A percentile compares a stretch with the other conserved stretches of the same genome.
phyloP scores from a whole-genome alignment of 37 sponge, comb jelly and placozoan species.

The Ianthella basta region DNA sequence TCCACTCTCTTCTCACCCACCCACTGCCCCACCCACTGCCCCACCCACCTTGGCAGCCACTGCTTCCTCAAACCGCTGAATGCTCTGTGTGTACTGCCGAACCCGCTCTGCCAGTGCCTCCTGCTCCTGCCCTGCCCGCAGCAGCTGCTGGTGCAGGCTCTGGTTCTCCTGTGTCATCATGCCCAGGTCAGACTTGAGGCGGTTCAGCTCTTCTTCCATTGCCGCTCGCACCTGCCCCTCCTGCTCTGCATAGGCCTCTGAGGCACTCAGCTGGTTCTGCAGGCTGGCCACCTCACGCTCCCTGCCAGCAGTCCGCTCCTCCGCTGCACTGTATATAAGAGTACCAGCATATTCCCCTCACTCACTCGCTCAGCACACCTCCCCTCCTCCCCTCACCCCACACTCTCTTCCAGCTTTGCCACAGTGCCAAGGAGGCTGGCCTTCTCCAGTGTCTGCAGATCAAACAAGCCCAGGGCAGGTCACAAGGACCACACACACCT shows the following conservation, averaged over 20 bases:
- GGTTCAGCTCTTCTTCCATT: conserved; percentile 33
- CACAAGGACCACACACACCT: not conserved
- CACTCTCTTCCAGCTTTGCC: conserved; percentile 47
- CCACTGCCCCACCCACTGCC: not conserved
- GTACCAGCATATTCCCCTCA: too few relatives aligned
- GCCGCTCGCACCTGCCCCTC: not conserved
- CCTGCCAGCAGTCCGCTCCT: not conserved
- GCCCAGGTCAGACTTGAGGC: conserved; percentile 77
- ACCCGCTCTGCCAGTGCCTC: conserved; percentile 48
- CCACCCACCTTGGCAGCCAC: conserved; percentile 53
- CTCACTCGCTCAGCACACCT: not conserved
- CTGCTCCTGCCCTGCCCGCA: conserved; percentile 36
- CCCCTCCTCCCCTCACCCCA: not conserved
- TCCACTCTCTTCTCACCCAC: too few relatives aligned
- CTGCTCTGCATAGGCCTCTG: conserved; percentile 30
- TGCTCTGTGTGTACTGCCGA: conserved; percentile 56
- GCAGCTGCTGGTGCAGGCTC: conserved; percentile 69
- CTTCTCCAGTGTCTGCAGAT: conserved; percentile 24
- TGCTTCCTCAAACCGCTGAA: conserved; percentile 57
- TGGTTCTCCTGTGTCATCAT: conserved; percentile 86
- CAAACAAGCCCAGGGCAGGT: too few relatives aligned
- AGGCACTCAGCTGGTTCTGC: conserved; percentile 32
- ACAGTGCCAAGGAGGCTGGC: not conserved
- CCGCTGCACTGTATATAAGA: not conserved
- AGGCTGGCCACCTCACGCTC: conserved; percentile 59